Conservation (phyloP, 2,797 vertebrate genomes). For the Aphelocoma californica region DNA sequence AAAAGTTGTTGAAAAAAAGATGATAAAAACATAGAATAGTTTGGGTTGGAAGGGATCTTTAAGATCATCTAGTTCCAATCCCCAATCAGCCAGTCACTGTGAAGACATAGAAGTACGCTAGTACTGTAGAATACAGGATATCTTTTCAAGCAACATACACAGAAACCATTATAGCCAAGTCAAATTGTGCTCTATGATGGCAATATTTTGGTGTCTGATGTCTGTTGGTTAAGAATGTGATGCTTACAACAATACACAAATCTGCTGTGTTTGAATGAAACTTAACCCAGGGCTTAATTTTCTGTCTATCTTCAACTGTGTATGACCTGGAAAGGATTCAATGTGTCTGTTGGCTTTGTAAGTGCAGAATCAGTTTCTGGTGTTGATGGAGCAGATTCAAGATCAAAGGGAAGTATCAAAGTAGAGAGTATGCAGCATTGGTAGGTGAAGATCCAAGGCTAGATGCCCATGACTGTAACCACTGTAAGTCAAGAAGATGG, state of each 20-base stretch:
- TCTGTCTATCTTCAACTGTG: neutral
- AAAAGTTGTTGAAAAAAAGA: neutral
- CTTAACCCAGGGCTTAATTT: slow-evolving; percentile 64
- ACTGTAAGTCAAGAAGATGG: neutral
- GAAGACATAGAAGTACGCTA: neutral
- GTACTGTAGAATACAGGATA: neutral
- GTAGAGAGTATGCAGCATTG: neutral
- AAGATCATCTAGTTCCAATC: neutral
- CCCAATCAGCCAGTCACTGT: neutral
- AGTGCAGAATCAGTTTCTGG: neutral
- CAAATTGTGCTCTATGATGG: neutral
- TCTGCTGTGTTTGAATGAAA: slow-evolving; percentile 70
- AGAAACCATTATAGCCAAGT: neutral
- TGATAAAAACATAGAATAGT: neutral
- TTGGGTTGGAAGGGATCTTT: neutral
- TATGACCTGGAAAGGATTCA: slow-evolving; percentile 69
- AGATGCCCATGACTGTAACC: neutral
- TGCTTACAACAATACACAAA: slow-evolving; percentile 37
- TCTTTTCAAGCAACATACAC: neutral
- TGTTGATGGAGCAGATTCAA: neutral
- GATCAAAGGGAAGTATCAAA: neutral
- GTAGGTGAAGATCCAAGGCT: neutral
- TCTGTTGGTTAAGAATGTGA: neutral
- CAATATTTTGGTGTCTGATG: neutral
- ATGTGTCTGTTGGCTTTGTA: neutral